Evolutionary conservation across 2,888 invertebrate species (phyloP).

Genomic region (Noctua janthe): DNA sequence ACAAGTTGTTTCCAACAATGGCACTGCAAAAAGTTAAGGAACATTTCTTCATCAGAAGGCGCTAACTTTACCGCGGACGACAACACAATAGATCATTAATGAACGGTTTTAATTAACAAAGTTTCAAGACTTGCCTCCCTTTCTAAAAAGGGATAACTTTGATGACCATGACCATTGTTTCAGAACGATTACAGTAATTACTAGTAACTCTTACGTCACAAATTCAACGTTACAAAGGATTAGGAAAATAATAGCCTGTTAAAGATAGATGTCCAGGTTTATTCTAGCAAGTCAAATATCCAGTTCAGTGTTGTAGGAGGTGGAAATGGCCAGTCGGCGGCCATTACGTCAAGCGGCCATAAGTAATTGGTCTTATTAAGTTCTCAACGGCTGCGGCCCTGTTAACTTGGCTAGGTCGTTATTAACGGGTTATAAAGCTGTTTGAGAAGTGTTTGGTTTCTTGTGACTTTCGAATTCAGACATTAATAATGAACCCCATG

Average conservation of each 20-base stretch:
- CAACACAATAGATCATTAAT: constrained; percentile 54
- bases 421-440: constrained; percentile 38
- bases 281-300: constrained; percentile 45
- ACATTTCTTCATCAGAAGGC: constrained; percentile 18
- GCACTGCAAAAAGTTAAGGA: constrained; percentile 38
- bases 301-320: constrained; percentile 32
- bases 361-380: constrained; percentile 57
- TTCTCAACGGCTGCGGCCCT: constrained; percentile 45
- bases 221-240: constrained; percentile 24
- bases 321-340: constrained; percentile 28
- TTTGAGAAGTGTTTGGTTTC: constrained; percentile 29
- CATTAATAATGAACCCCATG: neutral
- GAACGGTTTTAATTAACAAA: constrained; percentile 53
- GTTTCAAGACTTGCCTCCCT: constrained; percentile 30
- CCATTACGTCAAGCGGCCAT: constrained; percentile 33
- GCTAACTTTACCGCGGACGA: constrained; percentile 13
- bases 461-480: neutral
- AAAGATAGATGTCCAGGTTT: constrained; percentile 29
- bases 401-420: constrained; percentile 39
- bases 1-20: constrained; percentile 30
- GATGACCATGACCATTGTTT: constrained; percentile 31
- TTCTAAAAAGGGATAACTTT: constrained; percentile 33
- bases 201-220: constrained; percentile 1
- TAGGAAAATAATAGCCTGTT: constrained; percentile 41
- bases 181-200: constrained; percentile 31